Conservation (phyloP, 2,113 vertebrate species). For the Xiphophorus hellerii region DNA sequence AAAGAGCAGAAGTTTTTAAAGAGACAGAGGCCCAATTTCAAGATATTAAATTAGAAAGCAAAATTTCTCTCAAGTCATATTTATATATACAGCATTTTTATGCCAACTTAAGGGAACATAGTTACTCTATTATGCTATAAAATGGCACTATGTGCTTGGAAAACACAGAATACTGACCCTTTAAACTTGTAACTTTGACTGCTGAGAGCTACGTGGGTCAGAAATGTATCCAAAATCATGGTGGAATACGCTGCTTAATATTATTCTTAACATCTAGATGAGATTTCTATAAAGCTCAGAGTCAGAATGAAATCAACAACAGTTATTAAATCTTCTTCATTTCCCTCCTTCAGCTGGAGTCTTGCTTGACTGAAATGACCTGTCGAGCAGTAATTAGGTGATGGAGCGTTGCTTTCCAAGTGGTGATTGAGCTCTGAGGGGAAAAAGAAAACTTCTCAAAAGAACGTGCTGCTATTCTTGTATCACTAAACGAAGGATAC, state of each 20-base stretch:
- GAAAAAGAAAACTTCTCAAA: slow-evolving; percentile 5
- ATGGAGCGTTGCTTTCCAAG: slow-evolving; percentile 34
- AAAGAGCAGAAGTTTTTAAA: too few species aligned
- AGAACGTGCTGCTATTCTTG: slow-evolving; percentile 34
- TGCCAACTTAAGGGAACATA: too few species aligned
- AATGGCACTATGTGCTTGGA: too few species aligned
- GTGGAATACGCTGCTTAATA: background rate
- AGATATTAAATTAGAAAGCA: too few species aligned
- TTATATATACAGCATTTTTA: too few species aligned
- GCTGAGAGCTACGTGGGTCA: too few species aligned
- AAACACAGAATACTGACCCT: too few species aligned
- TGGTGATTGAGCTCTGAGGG: slow-evolving; percentile 40
- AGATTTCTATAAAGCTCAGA: background rate
- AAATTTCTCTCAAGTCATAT: too few species aligned
- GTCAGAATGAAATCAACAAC: slow-evolving; percentile 28
- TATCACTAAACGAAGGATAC: slow-evolving; percentile 34
- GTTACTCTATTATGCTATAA: too few species aligned
- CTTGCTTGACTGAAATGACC: slow-evolving; percentile 42
- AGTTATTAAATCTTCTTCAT: slow-evolving; percentile 41
- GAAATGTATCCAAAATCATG: too few species aligned
- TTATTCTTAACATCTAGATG: slow-evolving; percentile 18
- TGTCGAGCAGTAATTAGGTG: slow-evolving; percentile 52
- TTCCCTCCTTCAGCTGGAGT: slow-evolving; percentile 9
- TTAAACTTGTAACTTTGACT: too few species aligned
- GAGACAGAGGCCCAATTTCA: too few species aligned